These are phyloP conservation scores for Hedya salicella DNA, from an alignment of 2,888 invertebrate genomes.

Conservation along the genomic window DNA sequence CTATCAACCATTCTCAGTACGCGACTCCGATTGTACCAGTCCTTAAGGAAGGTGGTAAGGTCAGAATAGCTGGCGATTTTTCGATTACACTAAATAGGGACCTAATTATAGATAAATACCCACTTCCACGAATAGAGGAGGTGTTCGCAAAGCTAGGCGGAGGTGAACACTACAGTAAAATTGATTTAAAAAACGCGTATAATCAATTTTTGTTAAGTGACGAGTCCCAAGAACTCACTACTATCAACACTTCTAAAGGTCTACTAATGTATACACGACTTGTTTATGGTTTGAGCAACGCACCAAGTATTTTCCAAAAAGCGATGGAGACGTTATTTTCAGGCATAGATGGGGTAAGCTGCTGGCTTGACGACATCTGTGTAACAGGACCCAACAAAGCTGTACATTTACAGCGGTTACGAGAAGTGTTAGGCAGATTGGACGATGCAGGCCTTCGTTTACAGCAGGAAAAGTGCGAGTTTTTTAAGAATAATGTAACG, in stretches of 20 bases:
- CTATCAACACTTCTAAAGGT: slow-evolving; percentile 7
- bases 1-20: neutral
- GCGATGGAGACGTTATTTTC: neutral
- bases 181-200: too few species aligned
- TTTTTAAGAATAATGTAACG: too few species aligned
- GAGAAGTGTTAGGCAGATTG: too few species aligned
- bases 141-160: neutral
- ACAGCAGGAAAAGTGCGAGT: too few species aligned
- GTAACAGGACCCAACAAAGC: too few species aligned
- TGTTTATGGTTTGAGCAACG: neutral
- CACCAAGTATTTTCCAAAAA: neutral
- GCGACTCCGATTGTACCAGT: neutral
- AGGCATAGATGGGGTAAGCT: slow-evolving; percentile 6
- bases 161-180: neutral
- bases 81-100: neutral
- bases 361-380: slow-evolving; percentile 36
- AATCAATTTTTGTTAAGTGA: too few species aligned
- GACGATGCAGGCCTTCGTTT: too few species aligned
- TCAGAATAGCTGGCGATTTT: neutral
- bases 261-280: slow-evolving; percentile 8
- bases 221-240: too few species aligned
- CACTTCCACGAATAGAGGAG: neutral
- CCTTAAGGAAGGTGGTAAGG: too few species aligned
- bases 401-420: slow-evolving; percentile 43
- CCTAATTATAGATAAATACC: neutral